phyloP scores from a whole-genome alignment of 1,140 invertebrate genomes.

The Glossosoma conforme region DNA sequence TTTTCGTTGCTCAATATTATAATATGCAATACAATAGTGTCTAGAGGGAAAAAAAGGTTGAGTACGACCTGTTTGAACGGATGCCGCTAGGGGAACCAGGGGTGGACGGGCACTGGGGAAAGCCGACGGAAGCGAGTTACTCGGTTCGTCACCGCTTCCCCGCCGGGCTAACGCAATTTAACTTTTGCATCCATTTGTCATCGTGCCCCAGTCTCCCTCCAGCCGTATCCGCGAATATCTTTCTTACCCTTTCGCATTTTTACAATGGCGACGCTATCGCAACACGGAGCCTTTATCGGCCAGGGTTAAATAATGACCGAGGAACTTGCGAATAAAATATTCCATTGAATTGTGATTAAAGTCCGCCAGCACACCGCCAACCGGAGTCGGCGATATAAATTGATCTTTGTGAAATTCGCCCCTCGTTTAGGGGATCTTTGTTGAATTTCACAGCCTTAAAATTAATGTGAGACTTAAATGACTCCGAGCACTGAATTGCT shows the following conservation, averaged over 20 bases:
- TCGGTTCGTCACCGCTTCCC: slow-evolving; percentile 30
- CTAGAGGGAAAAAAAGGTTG: no score
- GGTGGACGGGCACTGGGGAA: slow-evolving; percentile 5
- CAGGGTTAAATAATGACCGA: slow-evolving; percentile 19
- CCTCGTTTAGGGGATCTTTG: no score
- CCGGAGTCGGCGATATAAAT: slow-evolving; percentile 1
- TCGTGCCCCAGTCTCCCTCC: slow-evolving; percentile 18
- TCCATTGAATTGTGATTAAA: slow-evolving; percentile 12
- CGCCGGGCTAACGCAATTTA: slow-evolving; percentile 29
- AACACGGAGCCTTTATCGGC: slow-evolving; percentile 19
- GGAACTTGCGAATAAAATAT: slow-evolving; percentile 11
- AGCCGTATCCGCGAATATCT: slow-evolving; percentile 18
- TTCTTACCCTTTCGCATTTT: slow-evolving; percentile 26
- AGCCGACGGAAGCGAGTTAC: slow-evolving; percentile 28
- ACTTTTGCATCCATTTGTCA: slow-evolving; percentile 33
- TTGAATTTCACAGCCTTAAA: no score
- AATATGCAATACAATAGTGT: no score
- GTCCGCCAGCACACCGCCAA: not conserved
- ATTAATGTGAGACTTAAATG: no score
- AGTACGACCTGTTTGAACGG: no score
- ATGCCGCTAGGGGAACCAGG: no score
- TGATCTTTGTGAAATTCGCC: slow-evolving; percentile 5
- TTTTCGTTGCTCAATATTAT: no score
- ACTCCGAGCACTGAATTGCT: no score
- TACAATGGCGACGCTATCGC: slow-evolving; percentile 25